Conservation (phyloP, 2,888 invertebrate genomes). For the Camponotus fellah region DNA sequence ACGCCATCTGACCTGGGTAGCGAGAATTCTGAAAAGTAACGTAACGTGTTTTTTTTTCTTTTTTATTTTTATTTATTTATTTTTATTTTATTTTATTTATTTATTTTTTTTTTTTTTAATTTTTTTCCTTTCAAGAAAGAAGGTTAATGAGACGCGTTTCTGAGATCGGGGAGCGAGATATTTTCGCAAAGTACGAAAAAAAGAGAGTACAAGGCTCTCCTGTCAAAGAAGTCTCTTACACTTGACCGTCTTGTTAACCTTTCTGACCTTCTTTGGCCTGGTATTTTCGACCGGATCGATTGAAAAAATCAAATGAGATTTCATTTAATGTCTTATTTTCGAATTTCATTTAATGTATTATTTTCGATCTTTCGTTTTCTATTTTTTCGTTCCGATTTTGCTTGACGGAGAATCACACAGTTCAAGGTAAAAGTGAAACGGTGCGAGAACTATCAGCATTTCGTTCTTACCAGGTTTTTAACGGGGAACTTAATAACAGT, state of each 20-base stretch:
- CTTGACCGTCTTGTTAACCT: slow-evolving; percentile 26
- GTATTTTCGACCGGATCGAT: neutral
- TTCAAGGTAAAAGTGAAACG: neutral
- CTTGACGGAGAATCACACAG: neutral
- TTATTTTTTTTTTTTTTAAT: slow-evolving; percentile 43
- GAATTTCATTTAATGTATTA: neutral
- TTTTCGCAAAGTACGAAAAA: slow-evolving; percentile 5
- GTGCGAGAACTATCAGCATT: slow-evolving; percentile 17
- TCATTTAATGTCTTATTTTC: neutral
- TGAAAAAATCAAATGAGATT: neutral
- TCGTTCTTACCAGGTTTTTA: slow-evolving; percentile 38
- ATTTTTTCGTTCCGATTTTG: neutral
- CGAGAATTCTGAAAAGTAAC: slow-evolving; percentile 55
- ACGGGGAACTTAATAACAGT: slow-evolving; percentile 38
- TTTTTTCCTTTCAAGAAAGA: slow-evolving; percentile 54
- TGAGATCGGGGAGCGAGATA: slow-evolving; percentile 12
- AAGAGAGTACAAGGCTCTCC: neutral
- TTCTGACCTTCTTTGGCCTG: neutral
- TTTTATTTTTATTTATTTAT: too few relatives aligned
- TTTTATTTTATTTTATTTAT: too few relatives aligned
- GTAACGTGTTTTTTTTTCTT: slow-evolving; percentile 47
- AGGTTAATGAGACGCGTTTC: slow-evolving; percentile 46
- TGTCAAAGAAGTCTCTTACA: slow-evolving; percentile 9
- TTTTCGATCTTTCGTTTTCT: neutral
- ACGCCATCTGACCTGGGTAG: slow-evolving; percentile 48